Evolutionary conservation across 2,797 vertebrate genomes (phyloP).

Genomic region (Stomatorhinus walkeri): DNA sequence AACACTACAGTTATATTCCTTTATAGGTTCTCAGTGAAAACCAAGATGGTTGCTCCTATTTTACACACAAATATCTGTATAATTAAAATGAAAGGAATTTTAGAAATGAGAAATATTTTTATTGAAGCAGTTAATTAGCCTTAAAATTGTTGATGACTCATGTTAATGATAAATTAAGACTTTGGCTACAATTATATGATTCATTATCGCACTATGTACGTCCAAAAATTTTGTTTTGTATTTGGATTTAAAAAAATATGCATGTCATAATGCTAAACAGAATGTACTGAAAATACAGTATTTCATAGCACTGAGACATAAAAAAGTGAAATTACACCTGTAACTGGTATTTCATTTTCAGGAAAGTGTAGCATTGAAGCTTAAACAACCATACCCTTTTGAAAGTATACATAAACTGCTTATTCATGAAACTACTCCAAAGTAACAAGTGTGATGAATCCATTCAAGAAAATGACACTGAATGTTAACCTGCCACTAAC

Average conservation of each 20-base stretch:
- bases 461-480: background rate
- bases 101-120: background rate
- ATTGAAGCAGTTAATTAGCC: background rate
- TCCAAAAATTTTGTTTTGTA: background rate
- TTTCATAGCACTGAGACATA: too few relatives aligned
- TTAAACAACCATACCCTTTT: background rate
- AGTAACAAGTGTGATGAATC: background rate
- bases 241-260: background rate
- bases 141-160: background rate
- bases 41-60: background rate
- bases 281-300: background rate
- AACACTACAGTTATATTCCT: background rate
- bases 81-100: background rate
- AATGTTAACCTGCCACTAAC: background rate
- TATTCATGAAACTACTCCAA: background rate
- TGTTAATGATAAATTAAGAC: background rate
- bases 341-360: background rate
- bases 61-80: background rate
- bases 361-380: background rate
- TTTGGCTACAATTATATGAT: background rate
- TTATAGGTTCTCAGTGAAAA: background rate
- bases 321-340: background rate
- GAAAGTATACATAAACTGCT: background rate
- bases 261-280: background rate
- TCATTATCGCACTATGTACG: background rate